Base-by-base conservation (phyloP, 2,797 vertebrate species). In the Hybognathus amarus region DNA sequence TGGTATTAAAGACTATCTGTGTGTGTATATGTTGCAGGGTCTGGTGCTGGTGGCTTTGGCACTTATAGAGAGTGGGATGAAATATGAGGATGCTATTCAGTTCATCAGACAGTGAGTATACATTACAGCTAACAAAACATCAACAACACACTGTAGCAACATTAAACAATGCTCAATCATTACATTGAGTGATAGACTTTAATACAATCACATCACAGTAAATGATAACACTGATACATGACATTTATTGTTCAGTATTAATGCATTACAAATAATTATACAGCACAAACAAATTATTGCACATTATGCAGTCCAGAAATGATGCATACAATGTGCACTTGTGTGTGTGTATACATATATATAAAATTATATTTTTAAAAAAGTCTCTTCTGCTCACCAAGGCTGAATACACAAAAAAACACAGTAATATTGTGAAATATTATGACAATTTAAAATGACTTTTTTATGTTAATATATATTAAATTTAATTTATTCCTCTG, bases 51-150 rank as follows among this genome's bases (percentile, higher is more conserved):
- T 99, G 12, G 98, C 98, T 0, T 91, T 99, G 90, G 98, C 98
- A 85, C 95, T 99, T 89, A 98, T 99, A 0, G 98, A 99, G 92
- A 97, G 98, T 0, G 98, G 98, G 77, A 99, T 99, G 98, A 98
- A 99, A 90, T 99, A 98, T 9, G 98, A 99, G 87, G 98, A 99
- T 0, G 97, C 98, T 74, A 97, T 99, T 93, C 98, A 99, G 91
- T 97, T 99, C 89, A 99, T 99, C 90, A 94, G 98, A 91, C 97
- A 99, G 98, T 99, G 93, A 97, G 88, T 87, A n/a, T 79, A 78
- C 22, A 45, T 75, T 76, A 56, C 24, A 67, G 2, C 17, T 24
- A 66, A 66, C 54, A 47, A 63, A 61, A 81, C 54, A 36, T 45
- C 30, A 45, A 5, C 10, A 56, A 76, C 61, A 76, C 24, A 24